Base-by-base conservation (phyloP, 1,140 invertebrate genomes). In the Papilio glaucus region DNA sequence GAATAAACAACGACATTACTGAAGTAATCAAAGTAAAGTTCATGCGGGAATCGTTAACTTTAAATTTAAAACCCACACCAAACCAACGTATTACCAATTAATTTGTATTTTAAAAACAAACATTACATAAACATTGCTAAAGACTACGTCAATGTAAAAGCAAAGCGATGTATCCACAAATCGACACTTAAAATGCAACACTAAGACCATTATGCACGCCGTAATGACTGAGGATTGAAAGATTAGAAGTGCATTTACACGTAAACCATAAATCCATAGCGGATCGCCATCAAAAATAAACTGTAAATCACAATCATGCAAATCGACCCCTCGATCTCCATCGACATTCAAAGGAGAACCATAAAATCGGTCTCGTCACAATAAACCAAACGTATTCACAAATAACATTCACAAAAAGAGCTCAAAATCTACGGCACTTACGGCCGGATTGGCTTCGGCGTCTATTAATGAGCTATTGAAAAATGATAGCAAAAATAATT, bases 401-500 rank as follows among this genome's bases (percentile, higher is more conserved):
- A 71, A 82, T 76, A 75, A 76, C 60, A 72, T 73, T 65, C 72
- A 83, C 79, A 33, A 57, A 84, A 86, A 75, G 74, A 72, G 62
- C 41, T 77, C 76, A 76, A 82, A 88, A 84, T 81, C 82, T 82
- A 86, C 72, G 77, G 78, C 85, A 89, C 88, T 91, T 85, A 87
- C 86, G 85, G 77, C 65, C 78, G 86, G 78, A 75, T 86, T 77
- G 78, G 77, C 82, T 85, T 79, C 81, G 79, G 80, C 79, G 77
- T 72, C 72, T 75, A 83, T 87, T 93, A 93, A 93, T 91, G 89
- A 91, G 86, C 88, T 91, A 91, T 93, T 93, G 90, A 93, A 93
- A 91, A 91, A 93, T 93, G 88, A 93, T 91, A 88, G 85, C 83
- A 86, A 91, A 93, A 90, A 89, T 88, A 87, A 87, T 87, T 87